phyloP scores from a whole-genome alignment of 2,113 vertebrate genomes.

The Aix galericulata region DNA sequence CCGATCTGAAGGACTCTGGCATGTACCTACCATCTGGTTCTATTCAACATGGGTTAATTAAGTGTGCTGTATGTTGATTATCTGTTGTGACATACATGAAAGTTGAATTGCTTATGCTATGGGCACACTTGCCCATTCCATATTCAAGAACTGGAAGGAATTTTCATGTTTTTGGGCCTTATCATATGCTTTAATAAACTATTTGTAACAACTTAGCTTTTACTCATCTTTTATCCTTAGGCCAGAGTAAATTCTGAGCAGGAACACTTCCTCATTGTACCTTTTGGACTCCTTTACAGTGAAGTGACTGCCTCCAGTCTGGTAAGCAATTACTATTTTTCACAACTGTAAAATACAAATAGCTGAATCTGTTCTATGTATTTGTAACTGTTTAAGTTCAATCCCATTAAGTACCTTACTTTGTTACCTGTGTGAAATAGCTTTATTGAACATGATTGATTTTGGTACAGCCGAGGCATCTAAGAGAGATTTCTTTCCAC shows the following conservation, averaged over 20 bases:
- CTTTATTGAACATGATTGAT: background rate
- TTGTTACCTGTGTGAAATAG: background rate
- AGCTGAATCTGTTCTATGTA: background rate
- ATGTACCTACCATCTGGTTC: background rate
- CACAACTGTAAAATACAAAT: background rate
- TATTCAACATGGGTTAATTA: background rate
- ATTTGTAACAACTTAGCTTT: background rate
- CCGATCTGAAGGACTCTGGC: background rate
- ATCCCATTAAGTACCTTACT: background rate
- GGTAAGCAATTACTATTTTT: constrained; percentile 77
- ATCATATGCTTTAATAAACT: background rate
- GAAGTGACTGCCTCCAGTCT: constrained; percentile 96
- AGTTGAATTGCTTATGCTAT: background rate
- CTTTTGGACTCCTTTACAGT: constrained; percentile 96
- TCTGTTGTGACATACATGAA: background rate
- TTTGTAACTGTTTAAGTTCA: background rate
- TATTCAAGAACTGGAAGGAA: background rate
- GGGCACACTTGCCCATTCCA: background rate
- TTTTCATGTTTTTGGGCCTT: background rate
- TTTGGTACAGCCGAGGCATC: background rate
- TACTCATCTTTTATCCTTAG: constrained; percentile 70
- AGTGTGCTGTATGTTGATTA: background rate
- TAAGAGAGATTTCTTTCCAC: background rate
- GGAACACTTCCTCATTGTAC: constrained; percentile 94
- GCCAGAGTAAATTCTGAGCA: constrained; percentile 91